These are phyloP conservation scores for Cirrhinus mrigala DNA, from an alignment of 2,797 vertebrate species.

Conservation along the genomic window DNA sequence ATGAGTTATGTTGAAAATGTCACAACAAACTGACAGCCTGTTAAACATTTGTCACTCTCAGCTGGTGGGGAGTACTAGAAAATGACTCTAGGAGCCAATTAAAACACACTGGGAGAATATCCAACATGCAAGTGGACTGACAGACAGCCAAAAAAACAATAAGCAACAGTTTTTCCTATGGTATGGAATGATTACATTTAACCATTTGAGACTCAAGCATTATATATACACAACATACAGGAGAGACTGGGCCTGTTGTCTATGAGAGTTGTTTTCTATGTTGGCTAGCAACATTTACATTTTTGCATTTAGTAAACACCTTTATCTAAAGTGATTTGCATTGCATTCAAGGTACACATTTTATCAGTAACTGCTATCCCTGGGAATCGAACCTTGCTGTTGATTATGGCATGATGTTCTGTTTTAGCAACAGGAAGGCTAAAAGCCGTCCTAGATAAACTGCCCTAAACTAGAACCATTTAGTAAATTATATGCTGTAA, in stretches of 20 bases:
- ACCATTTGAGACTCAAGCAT: background rate
- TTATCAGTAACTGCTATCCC: background rate
- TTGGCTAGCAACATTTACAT: background rate
- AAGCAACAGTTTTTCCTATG: background rate
- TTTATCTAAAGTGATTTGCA: background rate
- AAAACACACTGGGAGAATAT: background rate
- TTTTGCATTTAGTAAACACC: background rate
- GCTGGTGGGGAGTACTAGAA: background rate
- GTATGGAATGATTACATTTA: background rate
- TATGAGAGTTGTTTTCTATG: no score
- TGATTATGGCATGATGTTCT: background rate
- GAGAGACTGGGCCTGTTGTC: background rate
- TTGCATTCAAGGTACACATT: background rate
- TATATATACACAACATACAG: background rate
- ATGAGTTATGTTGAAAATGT: constrained; percentile 64
- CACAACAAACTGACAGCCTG: constrained; percentile 58
- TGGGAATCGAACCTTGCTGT: background rate
- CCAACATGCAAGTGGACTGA: background rate
- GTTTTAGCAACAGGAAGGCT: background rate
- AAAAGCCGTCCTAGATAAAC: background rate
- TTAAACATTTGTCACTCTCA: constrained; percentile 10
- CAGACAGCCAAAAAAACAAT: background rate
- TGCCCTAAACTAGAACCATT: background rate
- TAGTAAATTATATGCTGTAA: background rate
- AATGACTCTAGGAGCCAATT: background rate